These are phyloP conservation scores for Caenorhabditis sp. DNA, from an alignment of 2,888 invertebrate genomes.

Conservation along the genomic window DNA sequence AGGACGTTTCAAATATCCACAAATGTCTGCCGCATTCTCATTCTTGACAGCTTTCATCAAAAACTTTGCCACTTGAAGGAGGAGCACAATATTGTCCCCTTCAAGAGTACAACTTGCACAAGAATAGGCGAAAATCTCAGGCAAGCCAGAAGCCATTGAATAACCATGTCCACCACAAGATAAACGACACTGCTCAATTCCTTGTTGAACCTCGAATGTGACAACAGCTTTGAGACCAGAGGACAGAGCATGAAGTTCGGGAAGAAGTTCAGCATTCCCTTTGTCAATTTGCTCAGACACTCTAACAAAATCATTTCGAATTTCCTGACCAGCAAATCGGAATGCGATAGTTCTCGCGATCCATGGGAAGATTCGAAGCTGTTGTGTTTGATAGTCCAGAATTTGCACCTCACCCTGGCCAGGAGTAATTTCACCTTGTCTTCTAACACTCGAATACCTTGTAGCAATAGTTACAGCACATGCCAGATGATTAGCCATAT, in stretches of 20 bases:
- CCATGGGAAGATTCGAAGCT: conserved; percentile 86
- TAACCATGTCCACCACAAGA: conserved; percentile 96
- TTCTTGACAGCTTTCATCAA: conserved; percentile 57
- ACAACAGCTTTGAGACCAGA: conserved; percentile 89
- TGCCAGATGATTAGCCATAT: conserved; percentile 26
- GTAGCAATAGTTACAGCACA: conserved; percentile 85
- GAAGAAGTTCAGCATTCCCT: conserved; percentile 55
- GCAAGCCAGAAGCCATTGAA: conserved; percentile 79
- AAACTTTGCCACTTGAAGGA: conserved; percentile 83
- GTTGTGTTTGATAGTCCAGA: conserved; percentile 90
- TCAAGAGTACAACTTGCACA: conserved; percentile 93
- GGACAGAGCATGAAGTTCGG: conserved; percentile 86
- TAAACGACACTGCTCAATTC: conserved; percentile 85
- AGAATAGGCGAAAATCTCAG: conserved; percentile 83
- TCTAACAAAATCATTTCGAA: conserved; percentile 60
- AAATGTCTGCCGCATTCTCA: conserved; percentile 43
- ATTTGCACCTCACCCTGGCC: conserved; percentile 88
- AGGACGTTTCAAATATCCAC: conserved; percentile 37
- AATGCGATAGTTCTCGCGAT: conserved; percentile 85
- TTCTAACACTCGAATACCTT: conserved; percentile 86
- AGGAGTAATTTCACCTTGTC: conserved; percentile 85
- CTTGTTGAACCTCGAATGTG: conserved; percentile 68
- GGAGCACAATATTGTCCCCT: conserved; percentile 92
- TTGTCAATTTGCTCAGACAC: conserved; percentile 74
- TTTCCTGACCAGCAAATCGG: conserved; percentile 75